Evolutionary conservation across 1,140 invertebrate species (phyloP).

Genomic region (Papilio dardanus): DNA sequence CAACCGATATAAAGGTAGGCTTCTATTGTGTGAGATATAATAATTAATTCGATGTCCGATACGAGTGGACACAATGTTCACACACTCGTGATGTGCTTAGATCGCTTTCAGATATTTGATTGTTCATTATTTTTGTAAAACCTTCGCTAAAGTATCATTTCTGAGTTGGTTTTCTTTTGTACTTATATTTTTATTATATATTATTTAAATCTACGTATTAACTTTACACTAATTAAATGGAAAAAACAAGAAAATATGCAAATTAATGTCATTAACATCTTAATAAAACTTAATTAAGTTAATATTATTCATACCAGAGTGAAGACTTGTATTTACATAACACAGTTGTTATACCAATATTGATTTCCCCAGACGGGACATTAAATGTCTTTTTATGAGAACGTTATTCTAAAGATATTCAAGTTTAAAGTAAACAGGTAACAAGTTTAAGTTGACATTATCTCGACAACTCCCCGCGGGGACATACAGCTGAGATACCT

Average conservation of each 20-base stretch:
- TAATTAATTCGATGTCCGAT: no score
- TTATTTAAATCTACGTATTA: not conserved
- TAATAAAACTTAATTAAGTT: not conserved
- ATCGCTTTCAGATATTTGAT: not conserved
- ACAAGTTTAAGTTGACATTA: slow-evolving; percentile 19
- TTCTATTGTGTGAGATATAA: not conserved
- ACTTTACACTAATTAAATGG: not conserved
- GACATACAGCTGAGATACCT: not conserved
- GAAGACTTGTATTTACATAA: not conserved
- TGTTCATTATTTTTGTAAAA: not conserved
- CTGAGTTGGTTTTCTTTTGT: no score
- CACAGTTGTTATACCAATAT: not conserved
- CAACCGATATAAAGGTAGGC: not conserved
- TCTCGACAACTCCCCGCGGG: slow-evolving; percentile 1
- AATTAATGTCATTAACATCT: not conserved
- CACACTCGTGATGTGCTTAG: no score
- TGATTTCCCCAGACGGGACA: not conserved
- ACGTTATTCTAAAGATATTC: not conserved
- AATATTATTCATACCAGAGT: not conserved
- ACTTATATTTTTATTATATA: no score
- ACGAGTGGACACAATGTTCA: no score
- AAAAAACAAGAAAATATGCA: not conserved
- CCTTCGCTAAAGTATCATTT: no score
- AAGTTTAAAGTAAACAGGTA: slow-evolving; percentile 21
- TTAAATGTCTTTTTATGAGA: not conserved